These are phyloP conservation scores for Leucoraja erinaceus DNA, from an alignment of 2,113 vertebrate species.

Conservation along the genomic window DNA sequence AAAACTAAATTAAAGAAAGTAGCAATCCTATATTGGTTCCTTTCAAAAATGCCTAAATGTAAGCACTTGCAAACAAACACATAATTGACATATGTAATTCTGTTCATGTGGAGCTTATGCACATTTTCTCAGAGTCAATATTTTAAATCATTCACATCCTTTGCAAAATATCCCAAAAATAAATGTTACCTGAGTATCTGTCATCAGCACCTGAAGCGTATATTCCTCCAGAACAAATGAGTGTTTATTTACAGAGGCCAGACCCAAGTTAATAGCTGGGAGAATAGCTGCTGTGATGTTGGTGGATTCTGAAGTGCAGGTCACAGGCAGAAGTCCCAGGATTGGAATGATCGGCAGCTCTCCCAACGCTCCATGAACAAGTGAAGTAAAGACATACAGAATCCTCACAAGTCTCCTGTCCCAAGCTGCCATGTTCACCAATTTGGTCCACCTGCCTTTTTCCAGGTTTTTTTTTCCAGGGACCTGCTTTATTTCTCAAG, in stretches of 20 bases:
- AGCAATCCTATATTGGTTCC: background rate
- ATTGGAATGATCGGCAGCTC: background rate
- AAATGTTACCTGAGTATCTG: background rate
- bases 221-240: conserved; percentile 7
- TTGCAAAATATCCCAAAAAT: background rate
- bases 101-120: background rate
- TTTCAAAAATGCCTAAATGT: background rate
- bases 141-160: background rate
- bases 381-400: background rate
- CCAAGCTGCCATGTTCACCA: background rate
- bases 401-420: too few relatives aligned
- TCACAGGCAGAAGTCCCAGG: conserved; percentile 11
- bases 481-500: background rate
- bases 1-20: background rate
- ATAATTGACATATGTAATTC: background rate
- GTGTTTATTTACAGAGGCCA: conserved; percentile 1
- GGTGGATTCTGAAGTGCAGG: background rate
- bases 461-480: background rate
- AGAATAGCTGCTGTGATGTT: conserved; percentile 26
- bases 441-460: background rate
- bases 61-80: background rate
- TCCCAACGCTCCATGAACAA: background rate
- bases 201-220: background rate
- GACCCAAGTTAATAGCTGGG: conserved; percentile 30
- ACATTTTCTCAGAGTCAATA: background rate